Evolutionary conservation across 2,888 invertebrate species (phyloP).

Genomic region (Polyploca ridens): DNA sequence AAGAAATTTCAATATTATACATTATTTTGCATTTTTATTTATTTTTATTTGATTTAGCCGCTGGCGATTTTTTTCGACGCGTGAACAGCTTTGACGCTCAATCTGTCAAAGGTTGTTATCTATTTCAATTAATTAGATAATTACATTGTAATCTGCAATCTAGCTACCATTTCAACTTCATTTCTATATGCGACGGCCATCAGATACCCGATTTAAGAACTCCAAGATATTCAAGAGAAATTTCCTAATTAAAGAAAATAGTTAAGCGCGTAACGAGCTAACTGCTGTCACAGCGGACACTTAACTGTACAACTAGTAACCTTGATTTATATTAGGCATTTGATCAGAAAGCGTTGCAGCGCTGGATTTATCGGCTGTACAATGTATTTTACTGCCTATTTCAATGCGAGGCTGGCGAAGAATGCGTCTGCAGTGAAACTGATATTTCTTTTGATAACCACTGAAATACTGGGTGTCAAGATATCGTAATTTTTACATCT

Average conservation of each 20-base stretch:
- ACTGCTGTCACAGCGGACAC: constrained; percentile 26
- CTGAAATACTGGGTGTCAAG: too few species aligned
- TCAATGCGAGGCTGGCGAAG: constrained; percentile 12
- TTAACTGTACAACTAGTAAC: constrained; percentile 17
- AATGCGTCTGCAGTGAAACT: background rate
- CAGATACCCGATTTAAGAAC: background rate
- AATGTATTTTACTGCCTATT: constrained; percentile 3
- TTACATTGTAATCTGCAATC: background rate
- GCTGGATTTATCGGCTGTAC: constrained; percentile 29
- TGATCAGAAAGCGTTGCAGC: constrained; percentile 66
- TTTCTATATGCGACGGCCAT: background rate
- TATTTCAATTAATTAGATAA: background rate
- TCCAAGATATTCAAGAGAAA: constrained; percentile 23
- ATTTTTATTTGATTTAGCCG: too few species aligned
- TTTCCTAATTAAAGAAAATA: constrained; percentile 34
- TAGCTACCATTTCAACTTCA: background rate
- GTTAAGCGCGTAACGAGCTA: constrained; percentile 25
- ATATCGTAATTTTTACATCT: too few species aligned
- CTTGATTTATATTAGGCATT: constrained; percentile 57
- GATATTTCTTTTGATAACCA: background rate
- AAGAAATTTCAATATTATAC: too few species aligned
- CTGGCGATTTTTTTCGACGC: too few species aligned
- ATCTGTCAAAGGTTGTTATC: too few species aligned
- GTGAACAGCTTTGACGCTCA: too few species aligned
- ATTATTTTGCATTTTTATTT: too few species aligned